phyloP scores from a whole-genome alignment of 2,888 invertebrate species.

The Caenorhabditis virilis region DNA sequence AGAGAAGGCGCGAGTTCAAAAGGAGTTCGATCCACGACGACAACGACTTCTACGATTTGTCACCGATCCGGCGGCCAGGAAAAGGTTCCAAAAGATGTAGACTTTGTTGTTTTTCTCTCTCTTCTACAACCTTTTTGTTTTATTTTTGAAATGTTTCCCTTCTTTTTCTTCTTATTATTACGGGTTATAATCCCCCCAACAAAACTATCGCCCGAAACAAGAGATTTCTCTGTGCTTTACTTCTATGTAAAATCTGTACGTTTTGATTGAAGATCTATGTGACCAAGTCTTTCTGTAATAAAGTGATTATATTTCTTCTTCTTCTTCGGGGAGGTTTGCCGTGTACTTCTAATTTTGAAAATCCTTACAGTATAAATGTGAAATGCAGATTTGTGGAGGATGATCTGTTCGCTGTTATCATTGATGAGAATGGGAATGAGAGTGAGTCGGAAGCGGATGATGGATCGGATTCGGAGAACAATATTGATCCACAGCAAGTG shows the following conservation, averaged over 20 bases:
- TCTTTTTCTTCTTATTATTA: constrained; percentile 9
- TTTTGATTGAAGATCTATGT: not conserved
- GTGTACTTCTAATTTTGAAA: not conserved
- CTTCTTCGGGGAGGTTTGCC: not conserved
- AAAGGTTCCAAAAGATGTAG: constrained; percentile 53
- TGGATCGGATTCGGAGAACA: constrained; percentile 30
- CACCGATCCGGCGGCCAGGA: constrained; percentile 58
- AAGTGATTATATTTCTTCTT: not conserved
- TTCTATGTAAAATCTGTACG: not conserved
- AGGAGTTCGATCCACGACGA: constrained; percentile 66
- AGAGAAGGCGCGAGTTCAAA: constrained; percentile 67
- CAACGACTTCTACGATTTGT: constrained; percentile 65
- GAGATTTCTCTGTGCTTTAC: not conserved
- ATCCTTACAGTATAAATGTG: not conserved
- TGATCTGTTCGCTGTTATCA: constrained; percentile 44
- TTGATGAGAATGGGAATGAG: constrained; percentile 40
- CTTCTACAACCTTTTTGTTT: constrained; percentile 9
- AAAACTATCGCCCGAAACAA: no score
- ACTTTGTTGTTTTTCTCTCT: constrained; percentile 15
- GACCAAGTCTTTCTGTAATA: constrained; percentile 1
- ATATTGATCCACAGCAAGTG: constrained; percentile 36
- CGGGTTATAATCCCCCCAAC: constrained; percentile 1
- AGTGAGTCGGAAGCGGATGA: constrained; percentile 31
- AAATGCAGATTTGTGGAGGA: constrained; percentile 44
- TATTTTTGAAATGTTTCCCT: constrained; percentile 11